Evolutionary conservation across 2,113 vertebrate species (phyloP).

Genomic region (Labeo catla): DNA sequence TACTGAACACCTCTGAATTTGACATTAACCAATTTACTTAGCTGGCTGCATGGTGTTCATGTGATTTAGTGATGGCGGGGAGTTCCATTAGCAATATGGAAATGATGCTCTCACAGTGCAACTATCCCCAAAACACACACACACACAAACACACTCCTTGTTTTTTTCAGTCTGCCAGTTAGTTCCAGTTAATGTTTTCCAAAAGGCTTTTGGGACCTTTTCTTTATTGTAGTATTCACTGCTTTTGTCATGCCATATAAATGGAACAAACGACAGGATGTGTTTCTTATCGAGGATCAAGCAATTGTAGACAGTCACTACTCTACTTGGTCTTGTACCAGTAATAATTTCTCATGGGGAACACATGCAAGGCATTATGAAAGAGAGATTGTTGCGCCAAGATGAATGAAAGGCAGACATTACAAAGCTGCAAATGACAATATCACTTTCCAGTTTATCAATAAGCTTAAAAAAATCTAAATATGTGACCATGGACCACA

Average conservation of each 20-base stretch:
- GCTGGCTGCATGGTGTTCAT: slow-evolving; percentile 57
- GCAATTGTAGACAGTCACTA: neutral
- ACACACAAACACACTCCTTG: neutral
- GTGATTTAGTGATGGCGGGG: slow-evolving; percentile 68
- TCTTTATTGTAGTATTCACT: neutral
- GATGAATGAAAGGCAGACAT: neutral
- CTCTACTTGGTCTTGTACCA: neutral
- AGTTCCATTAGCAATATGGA: slow-evolving; percentile 71
- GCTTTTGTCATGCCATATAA: neutral
- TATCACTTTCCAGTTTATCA: neutral
- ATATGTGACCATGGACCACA: no score
- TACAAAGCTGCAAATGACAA: neutral
- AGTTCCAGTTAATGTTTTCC: neutral
- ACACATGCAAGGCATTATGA: neutral
- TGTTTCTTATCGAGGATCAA: neutral
- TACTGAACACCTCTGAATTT: slow-evolving; percentile 56
- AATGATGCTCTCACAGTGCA: slow-evolving; percentile 52
- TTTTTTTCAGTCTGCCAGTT: neutral
- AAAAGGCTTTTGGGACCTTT: neutral
- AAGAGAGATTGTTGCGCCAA: neutral
- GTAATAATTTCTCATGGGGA: neutral
- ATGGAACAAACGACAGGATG: neutral
- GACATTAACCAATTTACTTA: slow-evolving; percentile 69
- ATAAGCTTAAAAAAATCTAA: neutral
- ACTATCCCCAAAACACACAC: neutral